Base-by-base conservation (phyloP, 1,140 invertebrate species). In the Palaemon carinicauda region DNA sequence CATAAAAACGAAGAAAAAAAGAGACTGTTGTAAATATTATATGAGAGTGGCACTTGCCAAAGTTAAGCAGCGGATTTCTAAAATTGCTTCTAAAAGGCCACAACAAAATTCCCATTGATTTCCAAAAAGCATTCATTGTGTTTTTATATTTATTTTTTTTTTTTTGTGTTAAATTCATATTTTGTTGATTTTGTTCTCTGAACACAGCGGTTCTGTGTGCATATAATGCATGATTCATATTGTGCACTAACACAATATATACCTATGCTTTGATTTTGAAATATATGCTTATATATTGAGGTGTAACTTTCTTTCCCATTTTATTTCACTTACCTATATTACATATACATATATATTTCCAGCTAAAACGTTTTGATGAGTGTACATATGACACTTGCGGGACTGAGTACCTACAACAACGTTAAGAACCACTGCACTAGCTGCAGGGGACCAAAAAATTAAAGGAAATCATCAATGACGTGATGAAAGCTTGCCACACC, bases 11-110 rank as follows among this genome's bases (percentile, higher is more conserved):
- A 80, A 65, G 78, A 65, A 80, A 80, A 60, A 33, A 52, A 78
- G 78, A 60, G 24, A 56, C 60, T 24, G 21, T 12, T 80, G 78
- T 17, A 15, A 80, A 80, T 56, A 33, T 78, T 52, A 80, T 10
- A 56, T 60, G 53, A 80, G 78, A 33, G 54, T 73, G 51, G 85
- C 80, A 27, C 82, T 83, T 75, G 71, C 74, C 81, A 74, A 54
- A 24, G 29, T n/a, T n/a, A n/a, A n/a, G n/a, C n/a, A n/a, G n/a
- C n/a, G n/a, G n/a, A n/a, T n/a, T n/a, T n/a, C n/a, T 50, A 15
- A 80, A 80, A 54, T 80, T 33, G 78, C 33, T 29, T 60, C 27
- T n/a, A 2, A 80, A 56, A 80, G 33, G 27, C 51, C 5, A 80
- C 1, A 60, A 21, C 54, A 80, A 80, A 60, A 56, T 29, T 60